Conservation (phyloP, 2,888 invertebrate genomes). For the Brassicogethes aeneus region DNA sequence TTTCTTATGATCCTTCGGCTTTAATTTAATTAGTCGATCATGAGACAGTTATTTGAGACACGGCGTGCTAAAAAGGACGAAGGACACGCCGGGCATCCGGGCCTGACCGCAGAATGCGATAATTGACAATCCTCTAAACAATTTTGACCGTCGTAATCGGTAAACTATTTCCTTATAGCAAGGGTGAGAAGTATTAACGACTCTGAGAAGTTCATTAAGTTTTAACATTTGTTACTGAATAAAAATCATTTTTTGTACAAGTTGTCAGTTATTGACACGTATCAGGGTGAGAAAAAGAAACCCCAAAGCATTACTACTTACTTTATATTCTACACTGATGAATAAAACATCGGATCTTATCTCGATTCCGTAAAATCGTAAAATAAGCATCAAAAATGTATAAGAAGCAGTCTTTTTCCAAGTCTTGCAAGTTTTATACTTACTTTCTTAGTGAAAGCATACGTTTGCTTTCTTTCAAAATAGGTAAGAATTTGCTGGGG, state of each 20-base stretch:
- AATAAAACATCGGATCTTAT: background rate
- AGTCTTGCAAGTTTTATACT: background rate
- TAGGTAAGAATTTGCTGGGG: too few relatives aligned
- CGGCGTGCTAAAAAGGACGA: background rate
- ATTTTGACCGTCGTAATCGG: background rate
- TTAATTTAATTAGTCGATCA: background rate
- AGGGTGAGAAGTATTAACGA: background rate
- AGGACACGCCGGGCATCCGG: background rate
- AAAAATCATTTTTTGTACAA: too few relatives aligned
- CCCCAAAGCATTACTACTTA: too few relatives aligned
- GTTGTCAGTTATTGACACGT: too few relatives aligned
- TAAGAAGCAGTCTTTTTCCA: background rate
- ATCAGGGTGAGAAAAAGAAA: too few relatives aligned
- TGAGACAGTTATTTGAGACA: background rate
- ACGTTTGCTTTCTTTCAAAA: too few relatives aligned
- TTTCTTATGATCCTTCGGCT: background rate
- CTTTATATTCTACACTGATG: background rate
- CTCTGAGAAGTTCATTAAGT: background rate
- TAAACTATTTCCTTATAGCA: background rate
- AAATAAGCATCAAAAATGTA: background rate
- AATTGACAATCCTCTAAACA: slow-evolving; percentile 1
- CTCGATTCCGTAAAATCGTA: background rate
- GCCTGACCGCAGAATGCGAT: background rate
- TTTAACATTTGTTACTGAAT: too few relatives aligned
- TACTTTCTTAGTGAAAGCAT: too few relatives aligned